Evolutionary conservation across 1,140 invertebrate genomes (phyloP), one percentile per base, ranked within the genome.

Genomic region (Pseudobourletiella spinata): DNA sequence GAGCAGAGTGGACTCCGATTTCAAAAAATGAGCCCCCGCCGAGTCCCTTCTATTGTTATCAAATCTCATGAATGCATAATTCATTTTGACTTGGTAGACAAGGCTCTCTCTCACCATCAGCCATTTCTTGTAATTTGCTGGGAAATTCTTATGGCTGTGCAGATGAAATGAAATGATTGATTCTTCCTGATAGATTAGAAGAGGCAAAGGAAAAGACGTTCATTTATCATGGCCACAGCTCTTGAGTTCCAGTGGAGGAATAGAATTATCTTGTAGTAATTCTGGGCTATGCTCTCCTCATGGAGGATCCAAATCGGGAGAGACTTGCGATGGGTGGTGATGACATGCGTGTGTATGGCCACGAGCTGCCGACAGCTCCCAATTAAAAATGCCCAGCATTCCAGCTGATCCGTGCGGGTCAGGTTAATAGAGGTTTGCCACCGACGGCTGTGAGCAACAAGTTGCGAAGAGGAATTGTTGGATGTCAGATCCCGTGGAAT

Each of bases 41-140:
- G 44, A 8, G 44, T 46, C 44, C 3, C 25, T 51, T 24, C 48
- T 51, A 51, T 51, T 51, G 48, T 51, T 51, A 51, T 25, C 25
- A 22, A 24, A 51, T 51, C 48, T 51, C 25, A 51, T 51, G 48
- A 51, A 51, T 51, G 48, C 28, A 26, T 51, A 26, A 51, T 24
- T 15, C 14, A 51, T 6, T 25, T 8, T 26, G 48, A 26, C 6
- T 26, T n/a, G 6, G 3, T 26, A 51, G 48, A 51, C 48, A 51
- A 51, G 48, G 18, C 44, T 20, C 44, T 46, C 6, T 20, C n/a
- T n/a, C n/a, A n/a, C n/a, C n/a, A n/a, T n/a, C 35, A 51, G 48
- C 14, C 48, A 25, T 3, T 51, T 24, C 18, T n/a, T 24, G 3
- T 51, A 51, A 51, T 51, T 51, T 51, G 44, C 22, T 11, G 15